phyloP scores from a whole-genome alignment of 1,140 invertebrate genomes.

The Neodiprion fabricii region DNA sequence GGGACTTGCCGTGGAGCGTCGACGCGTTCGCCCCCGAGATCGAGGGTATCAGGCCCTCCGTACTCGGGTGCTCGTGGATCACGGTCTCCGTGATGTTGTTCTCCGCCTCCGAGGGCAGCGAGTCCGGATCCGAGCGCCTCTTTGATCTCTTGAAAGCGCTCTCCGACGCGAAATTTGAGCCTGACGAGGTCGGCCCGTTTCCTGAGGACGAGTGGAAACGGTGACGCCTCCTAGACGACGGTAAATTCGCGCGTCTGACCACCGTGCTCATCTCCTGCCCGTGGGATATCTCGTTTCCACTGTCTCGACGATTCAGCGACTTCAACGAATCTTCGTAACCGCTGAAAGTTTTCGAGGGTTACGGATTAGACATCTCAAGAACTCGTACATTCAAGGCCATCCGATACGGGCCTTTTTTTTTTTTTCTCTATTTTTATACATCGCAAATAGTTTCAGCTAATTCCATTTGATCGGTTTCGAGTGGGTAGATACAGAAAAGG shows the following conservation, averaged over 20 bases:
- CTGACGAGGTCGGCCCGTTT: constrained; percentile 35
- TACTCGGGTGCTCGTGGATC: constrained; percentile 45
- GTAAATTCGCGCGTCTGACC: constrained; percentile 28
- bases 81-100: constrained; percentile 50
- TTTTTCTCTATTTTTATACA: background rate
- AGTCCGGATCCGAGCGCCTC: constrained; percentile 32
- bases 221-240: constrained; percentile 34
- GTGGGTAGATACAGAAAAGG: too few species aligned
- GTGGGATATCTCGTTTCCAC: constrained; percentile 32
- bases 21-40: constrained; percentile 27
- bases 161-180: constrained; percentile 31
- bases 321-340: constrained; percentile 58
- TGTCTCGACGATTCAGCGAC: constrained; percentile 47
- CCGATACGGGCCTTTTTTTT: background rate
- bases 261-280: constrained; percentile 34
- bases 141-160: constrained; percentile 39
- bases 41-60: background rate
- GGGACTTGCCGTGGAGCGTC: constrained; percentile 28
- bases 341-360: constrained; percentile 33
- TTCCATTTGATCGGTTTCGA: background rate
- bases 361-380: background rate
- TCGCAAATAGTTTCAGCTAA: too few species aligned
- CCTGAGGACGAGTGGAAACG: constrained; percentile 47
- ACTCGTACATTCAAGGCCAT: too few species aligned
- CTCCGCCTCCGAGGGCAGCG: constrained; percentile 40